Evolutionary conservation across 2,888 invertebrate genomes (phyloP).

Genomic region (Troglohyphantes excavatus): DNA sequence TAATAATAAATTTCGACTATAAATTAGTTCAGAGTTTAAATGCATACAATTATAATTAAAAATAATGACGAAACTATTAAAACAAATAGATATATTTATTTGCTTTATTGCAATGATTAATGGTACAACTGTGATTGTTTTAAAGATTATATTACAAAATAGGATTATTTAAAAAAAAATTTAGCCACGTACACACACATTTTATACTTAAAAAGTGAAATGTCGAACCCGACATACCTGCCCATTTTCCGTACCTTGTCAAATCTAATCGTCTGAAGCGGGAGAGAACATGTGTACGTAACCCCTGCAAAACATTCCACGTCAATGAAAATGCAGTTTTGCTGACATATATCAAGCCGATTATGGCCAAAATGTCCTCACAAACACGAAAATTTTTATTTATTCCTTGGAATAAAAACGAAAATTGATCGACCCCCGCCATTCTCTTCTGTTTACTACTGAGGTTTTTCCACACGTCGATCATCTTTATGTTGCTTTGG

Average conservation of each 20-base stretch:
- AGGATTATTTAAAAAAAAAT: too few species aligned
- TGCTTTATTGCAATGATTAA: too few species aligned
- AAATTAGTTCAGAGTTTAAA: too few species aligned
- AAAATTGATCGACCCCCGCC: constrained; percentile 76
- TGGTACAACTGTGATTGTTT: too few species aligned
- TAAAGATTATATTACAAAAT: too few species aligned
- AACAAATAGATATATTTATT: too few species aligned
- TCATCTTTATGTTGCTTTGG: constrained; percentile 62
- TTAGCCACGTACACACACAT: not conserved
- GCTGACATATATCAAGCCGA: constrained; percentile 68
- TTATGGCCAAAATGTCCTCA: constrained; percentile 74
- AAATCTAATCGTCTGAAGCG: constrained; percentile 79
- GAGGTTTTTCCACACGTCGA: constrained; percentile 24
- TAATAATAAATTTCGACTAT: too few species aligned
- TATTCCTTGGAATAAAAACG: constrained; percentile 70
- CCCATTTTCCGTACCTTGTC: constrained; percentile 80
- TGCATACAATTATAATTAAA: too few species aligned
- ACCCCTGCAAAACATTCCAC: constrained; percentile 78
- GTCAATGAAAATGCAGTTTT: constrained; percentile 70
- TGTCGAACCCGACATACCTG: constrained; percentile 75
- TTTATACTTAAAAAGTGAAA: not conserved
- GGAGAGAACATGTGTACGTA: constrained; percentile 79
- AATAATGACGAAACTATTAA: too few species aligned
- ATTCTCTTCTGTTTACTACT: constrained; percentile 66
- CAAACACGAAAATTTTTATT: constrained; percentile 54